Conservation (phyloP, 2,113 vertebrate species). For the Cynopterus brachyotis region DNA sequence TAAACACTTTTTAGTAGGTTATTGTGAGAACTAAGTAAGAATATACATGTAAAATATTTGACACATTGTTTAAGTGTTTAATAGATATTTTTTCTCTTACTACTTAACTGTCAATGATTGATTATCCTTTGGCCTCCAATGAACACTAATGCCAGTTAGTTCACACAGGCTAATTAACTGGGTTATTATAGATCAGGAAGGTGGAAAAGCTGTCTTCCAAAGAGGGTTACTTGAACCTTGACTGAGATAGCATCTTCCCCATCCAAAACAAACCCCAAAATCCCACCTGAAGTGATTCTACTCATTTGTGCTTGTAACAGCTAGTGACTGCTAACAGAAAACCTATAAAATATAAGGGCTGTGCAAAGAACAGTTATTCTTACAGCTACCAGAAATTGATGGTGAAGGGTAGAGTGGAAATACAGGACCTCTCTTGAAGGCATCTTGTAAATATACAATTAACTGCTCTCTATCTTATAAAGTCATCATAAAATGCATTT, state of each 20-base stretch:
- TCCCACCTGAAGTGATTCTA: neutral
- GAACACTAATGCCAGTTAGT: neutral
- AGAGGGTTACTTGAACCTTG: neutral
- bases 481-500: neutral
- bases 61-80: neutral
- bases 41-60: neutral
- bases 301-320: neutral
- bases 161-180: neutral
- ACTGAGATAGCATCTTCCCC: neutral
- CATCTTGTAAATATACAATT: neutral
- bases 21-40: neutral
- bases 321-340: neutral
- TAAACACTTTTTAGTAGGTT: neutral
- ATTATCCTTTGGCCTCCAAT: neutral
- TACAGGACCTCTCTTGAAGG: neutral
- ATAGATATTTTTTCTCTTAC: neutral
- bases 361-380: neutral
- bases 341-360: neutral
- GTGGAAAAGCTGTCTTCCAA: neutral
- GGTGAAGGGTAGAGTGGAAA: neutral
- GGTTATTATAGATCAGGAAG: neutral
- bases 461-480: neutral
- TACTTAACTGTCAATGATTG: neutral
- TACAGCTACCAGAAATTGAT: neutral
- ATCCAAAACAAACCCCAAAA: neutral